Conservation (phyloP, 2,797 vertebrate species). For the Mycteria americana region DNA sequence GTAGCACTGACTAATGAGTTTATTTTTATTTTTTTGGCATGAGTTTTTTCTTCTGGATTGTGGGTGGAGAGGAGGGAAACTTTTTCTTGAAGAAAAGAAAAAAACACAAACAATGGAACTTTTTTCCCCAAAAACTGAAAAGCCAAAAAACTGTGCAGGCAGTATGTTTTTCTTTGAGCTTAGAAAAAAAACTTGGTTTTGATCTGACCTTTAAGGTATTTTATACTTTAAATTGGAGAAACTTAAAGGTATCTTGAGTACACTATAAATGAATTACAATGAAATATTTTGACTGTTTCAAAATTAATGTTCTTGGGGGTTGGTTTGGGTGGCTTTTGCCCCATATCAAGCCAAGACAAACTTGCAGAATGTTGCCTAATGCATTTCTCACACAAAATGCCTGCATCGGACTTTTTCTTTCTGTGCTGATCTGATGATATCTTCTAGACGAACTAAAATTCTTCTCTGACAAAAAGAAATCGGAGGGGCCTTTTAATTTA, state of each 20-base stretch:
- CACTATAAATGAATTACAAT: neutral
- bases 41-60: neutral
- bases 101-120: neutral
- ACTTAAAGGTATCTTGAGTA: neutral
- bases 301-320: neutral
- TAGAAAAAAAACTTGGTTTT: neutral
- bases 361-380: neutral
- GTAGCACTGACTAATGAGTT: neutral
- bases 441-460: slow-evolving; percentile 6
- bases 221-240: neutral
- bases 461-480: neutral
- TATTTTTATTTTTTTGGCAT: neutral
- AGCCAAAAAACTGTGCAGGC: neutral
- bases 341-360: neutral
- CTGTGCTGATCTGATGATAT: neutral
- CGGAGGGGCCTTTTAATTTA: neutral
- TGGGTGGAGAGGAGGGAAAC: neutral
- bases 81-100: neutral
- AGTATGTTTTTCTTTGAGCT: neutral
- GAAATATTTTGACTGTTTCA: neutral
- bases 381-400: neutral
- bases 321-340: neutral
- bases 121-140: neutral
- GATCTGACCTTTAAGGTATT: neutral
- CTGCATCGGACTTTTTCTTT: neutral